These are phyloP conservation scores for Phataginus tricuspis DNA, from an alignment of 2,797 vertebrate species.

Conservation along the genomic window DNA sequence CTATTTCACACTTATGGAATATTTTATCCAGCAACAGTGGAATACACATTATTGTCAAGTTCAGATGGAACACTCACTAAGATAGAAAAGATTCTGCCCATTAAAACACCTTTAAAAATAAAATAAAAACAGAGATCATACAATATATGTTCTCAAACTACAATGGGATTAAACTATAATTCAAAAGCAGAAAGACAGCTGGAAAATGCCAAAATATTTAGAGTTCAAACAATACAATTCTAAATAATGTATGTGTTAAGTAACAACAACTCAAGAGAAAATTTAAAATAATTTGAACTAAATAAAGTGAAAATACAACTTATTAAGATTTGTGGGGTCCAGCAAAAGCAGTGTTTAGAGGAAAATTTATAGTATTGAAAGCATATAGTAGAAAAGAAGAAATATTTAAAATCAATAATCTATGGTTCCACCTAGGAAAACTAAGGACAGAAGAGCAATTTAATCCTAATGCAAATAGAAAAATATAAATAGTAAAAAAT, in stretches of 20 bases:
- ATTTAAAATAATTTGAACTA: neutral
- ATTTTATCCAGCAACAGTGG: neutral
- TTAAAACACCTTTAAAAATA: neutral
- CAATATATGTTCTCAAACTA: neutral
- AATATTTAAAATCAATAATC: constrained; percentile 20
- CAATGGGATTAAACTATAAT: neutral
- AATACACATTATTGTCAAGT: neutral
- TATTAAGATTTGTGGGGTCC: neutral
- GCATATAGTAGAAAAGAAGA: neutral
- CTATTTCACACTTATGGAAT: neutral
- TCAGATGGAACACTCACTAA: neutral
- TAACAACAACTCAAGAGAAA: neutral
- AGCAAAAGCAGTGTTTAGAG: neutral
- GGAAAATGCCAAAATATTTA: neutral
- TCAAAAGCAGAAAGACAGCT: neutral
- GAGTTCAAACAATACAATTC: neutral
- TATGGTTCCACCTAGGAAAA: neutral
- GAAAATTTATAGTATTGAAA: neutral
- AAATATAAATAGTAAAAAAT: neutral
- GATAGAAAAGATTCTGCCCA: neutral
- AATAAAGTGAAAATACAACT: neutral
- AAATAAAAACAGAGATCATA: neutral
- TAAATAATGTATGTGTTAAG: neutral
- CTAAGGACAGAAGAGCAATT: neutral
- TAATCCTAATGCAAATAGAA: neutral